Percentiles rank a stretch among this genome's conserved stretches.
Conservation (phyloP, 2,797 vertebrate genomes). For the Rhinella marina region DNA sequence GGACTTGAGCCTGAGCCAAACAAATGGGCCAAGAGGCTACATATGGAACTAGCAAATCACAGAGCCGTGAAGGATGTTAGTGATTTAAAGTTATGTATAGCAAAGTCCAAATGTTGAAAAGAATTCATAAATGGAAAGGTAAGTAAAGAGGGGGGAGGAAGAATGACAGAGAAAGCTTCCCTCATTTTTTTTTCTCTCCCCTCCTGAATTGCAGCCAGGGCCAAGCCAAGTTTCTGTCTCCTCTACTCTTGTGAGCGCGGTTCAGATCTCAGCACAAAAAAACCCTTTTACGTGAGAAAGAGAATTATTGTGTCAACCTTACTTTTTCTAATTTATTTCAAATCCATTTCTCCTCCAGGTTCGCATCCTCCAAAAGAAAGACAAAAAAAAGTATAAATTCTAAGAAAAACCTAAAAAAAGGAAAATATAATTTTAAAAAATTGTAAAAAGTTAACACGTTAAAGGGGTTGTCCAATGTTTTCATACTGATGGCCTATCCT, state of each 20-base stretch:
- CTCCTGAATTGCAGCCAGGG: not conserved
- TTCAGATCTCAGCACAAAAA: slow-evolving; percentile 56
- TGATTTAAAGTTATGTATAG: slow-evolving; percentile 81
- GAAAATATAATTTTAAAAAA: not conserved
- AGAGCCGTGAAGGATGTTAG: slow-evolving; percentile 77
- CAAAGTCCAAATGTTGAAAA: slow-evolving; percentile 77
- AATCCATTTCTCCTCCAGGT: slow-evolving; percentile 34
- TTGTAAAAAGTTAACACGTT: no score
- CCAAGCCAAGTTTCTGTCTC: slow-evolving; percentile 58
- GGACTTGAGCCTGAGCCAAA: slow-evolving; percentile 75
- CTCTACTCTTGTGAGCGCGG: slow-evolving; percentile 34
- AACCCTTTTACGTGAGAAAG: slow-evolving; percentile 53
- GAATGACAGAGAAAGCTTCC: slow-evolving; percentile 69
- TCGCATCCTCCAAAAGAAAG: not conserved
- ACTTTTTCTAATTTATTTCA: slow-evolving; percentile 55
- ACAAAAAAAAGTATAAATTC: not conserved
- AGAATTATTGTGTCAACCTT: slow-evolving; percentile 55
- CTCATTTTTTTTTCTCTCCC: slow-evolving; percentile 51
- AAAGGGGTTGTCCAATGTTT: no score
- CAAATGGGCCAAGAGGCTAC: slow-evolving; percentile 77
- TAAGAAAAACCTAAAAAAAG: not conserved
- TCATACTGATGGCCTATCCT: no score
- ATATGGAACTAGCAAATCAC: slow-evolving; percentile 82
- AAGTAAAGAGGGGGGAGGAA: slow-evolving; percentile 74
- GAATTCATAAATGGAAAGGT: slow-evolving; percentile 78